Evolutionary conservation across 2,797 vertebrate species (phyloP), one percentile per base, ranked within the genome.

Genomic region (Hypotaenidia okinawae): DNA sequence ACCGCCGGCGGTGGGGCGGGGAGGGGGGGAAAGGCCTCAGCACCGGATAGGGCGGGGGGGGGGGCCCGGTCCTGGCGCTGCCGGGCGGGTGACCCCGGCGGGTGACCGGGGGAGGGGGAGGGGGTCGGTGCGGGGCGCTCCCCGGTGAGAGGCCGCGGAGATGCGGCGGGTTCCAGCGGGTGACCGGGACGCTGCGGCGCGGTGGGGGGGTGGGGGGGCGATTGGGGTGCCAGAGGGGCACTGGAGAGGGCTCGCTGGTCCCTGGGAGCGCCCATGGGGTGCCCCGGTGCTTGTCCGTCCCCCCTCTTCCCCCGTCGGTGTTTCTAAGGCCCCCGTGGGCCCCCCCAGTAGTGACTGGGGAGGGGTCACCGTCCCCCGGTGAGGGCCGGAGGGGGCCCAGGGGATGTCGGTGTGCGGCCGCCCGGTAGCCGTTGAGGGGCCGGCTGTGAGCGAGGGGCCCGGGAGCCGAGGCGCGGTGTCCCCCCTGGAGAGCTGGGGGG

Each of bases 241-340:
- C 5, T 32, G 51, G n/a, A 1, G 77, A 7, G 41, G 22, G 5
- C 57, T n/a, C 8, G 13, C 28, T 5, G 35, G 67, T 12, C 19
- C 21, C 32, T 62, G 3, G 37, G 35, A 16, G 25, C 62, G 54
- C 74, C 79, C 52, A 6, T 17, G 8, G 18, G 54, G 13, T 47
- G 7, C 5, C 43, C 35, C 24, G 4, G 41, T 41, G 41, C 16
- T 16, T 6, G 41, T 41, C 41, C 15, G 41, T 41, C 15, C 13
- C 41, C 15, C 25, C 41, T 39, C 7, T 13, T 10, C 6, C 15
- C 4, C 8, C 2, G 4, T 5, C 0, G 1, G 39, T 11, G 51
- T 25, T 32, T 32, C 25, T 22, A 57, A 45, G 75, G 51, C 19
- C 33, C 21, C 18, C 12, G 5, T 3, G 51, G 4, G 12, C 7